Evolutionary conservation across 1,140 invertebrate species (phyloP), one percentile per base, ranked within the genome.

Genomic region (Globodera rostochiensis): DNA sequence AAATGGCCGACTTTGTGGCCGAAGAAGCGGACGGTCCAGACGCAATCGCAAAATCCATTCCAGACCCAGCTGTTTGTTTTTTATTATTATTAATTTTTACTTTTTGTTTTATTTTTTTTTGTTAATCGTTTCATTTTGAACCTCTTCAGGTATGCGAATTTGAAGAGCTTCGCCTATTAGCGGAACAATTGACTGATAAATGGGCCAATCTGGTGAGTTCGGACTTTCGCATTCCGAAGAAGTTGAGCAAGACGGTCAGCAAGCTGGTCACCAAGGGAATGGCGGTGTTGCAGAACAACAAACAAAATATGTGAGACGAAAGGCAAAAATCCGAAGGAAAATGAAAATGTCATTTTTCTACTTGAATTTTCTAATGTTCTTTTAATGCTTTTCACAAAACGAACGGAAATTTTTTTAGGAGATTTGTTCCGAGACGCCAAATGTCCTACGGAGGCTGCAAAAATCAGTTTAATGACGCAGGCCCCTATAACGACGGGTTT

Each of bases 201-300:
- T 78, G 76, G 76, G 76, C 64, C 6, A 78, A 78, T 69, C 49
- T 78, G 19, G 76, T 78, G 21, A 64, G 69, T 45, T 78, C 64
- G 76, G 76, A 64, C 25, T 78, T 78, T 50, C 66, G 70, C 6
- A 78, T 78, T n/a, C 76, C 76, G n/a, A 78, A 78, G n/a, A 78
- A 78, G 49, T 46, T 78, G 64, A 64, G 49, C 6, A 60, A 60
- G 19, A 60, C 57, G 57, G 57, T 60, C 57, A 60, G 57, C 15
- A 60, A 60, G 19, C 19, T 60, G 57, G 57, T 60, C 13, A 60
- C 57, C 57, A 60, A 19, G 19, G 57, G 57, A 19, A 60, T 60
- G 57, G 57, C 57, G 5, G 57, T 60, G 57, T 60, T 60, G 57
- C 57, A 60, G 57, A 60, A 60, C 57, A 60, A 60, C 57, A 60